Evolutionary conservation across 1,140 invertebrate genomes (phyloP).

Genomic region (Scaptomyza hsui): DNA sequence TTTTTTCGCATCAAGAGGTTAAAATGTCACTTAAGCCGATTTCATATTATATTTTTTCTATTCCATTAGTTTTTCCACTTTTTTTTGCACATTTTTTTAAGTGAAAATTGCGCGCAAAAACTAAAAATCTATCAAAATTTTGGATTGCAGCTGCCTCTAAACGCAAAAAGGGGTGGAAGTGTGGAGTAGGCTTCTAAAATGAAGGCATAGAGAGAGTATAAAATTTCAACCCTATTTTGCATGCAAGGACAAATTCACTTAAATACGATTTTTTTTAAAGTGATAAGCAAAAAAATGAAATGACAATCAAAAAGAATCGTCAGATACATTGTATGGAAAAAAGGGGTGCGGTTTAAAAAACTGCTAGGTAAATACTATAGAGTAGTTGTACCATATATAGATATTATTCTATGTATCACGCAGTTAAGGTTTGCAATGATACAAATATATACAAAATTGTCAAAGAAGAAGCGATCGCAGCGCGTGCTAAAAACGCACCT

Average conservation of each 20-base stretch:
- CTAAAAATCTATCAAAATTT: slow-evolving; percentile 14
- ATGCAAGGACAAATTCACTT: slow-evolving; percentile 20
- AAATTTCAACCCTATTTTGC: slow-evolving; percentile 74
- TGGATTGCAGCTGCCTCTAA: slow-evolving; percentile 58
- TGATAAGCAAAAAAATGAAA: slow-evolving; percentile 59
- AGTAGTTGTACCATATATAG: slow-evolving; percentile 22
- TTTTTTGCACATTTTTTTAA: slow-evolving; percentile 50
- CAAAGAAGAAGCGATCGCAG: slow-evolving; percentile 28
- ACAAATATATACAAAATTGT: slow-evolving; percentile 22
- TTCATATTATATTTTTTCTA: slow-evolving; percentile 46
- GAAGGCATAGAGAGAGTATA: slow-evolving; percentile 42
- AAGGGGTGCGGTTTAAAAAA: slow-evolving; percentile 16
- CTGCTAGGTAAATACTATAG: slow-evolving; percentile 23
- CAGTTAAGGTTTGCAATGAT: slow-evolving; percentile 30
- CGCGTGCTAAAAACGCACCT: slow-evolving; percentile 64
- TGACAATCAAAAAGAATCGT: slow-evolving; percentile 47
- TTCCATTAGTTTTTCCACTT: slow-evolving; percentile 56
- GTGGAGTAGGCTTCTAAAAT: slow-evolving; percentile 25
- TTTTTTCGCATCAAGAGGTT: slow-evolving; percentile 57
- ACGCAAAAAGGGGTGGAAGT: slow-evolving; percentile 68
- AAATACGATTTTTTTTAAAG: slow-evolving; percentile 36
- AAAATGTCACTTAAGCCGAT: slow-evolving; percentile 78
- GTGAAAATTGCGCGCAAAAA: slow-evolving; percentile 59
- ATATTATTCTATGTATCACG: slow-evolving; percentile 67
- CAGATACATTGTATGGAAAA: slow-evolving; percentile 45